Evolutionary conservation across 2,888 invertebrate species (phyloP).

Genomic region (Spodoptera littoralis): DNA sequence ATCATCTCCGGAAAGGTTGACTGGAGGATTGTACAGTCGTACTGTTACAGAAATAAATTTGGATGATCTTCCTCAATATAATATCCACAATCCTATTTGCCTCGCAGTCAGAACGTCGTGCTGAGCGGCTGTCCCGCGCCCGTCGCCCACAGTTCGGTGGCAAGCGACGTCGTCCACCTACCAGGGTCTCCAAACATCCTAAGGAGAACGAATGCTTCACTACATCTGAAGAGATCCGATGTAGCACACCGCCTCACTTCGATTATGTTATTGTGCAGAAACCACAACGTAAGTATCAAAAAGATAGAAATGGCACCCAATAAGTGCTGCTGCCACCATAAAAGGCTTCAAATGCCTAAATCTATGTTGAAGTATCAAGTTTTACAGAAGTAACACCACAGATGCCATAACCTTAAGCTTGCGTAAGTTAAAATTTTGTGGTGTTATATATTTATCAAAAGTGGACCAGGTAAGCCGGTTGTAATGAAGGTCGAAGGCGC

Average conservation of each 20-base stretch:
- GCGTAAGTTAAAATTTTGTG: too few species aligned
- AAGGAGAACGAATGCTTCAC: constrained; percentile 79
- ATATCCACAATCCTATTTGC: not conserved
- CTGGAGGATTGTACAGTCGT: too few species aligned
- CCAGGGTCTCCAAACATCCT: constrained; percentile 73
- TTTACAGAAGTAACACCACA: too few species aligned
- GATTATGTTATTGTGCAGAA: constrained; percentile 80
- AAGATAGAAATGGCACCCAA: too few species aligned
- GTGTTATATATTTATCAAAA: not conserved
- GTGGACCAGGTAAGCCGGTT: not conserved
- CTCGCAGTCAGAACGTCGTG: constrained; percentile 82
- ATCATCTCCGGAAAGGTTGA: too few species aligned
- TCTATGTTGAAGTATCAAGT: too few species aligned
- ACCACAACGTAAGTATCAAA: constrained; percentile 72
- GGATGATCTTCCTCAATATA: too few species aligned
- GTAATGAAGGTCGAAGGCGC: too few species aligned
- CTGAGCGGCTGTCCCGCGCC: constrained; percentile 81
- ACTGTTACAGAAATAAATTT: too few species aligned
- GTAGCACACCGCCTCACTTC: constrained; percentile 77
- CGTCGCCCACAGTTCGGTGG: constrained; percentile 81
- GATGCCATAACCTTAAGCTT: too few species aligned
- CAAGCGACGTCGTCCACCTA: constrained; percentile 77
- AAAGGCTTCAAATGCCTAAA: too few species aligned
- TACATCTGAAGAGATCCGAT: constrained; percentile 73
- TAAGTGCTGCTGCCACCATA: too few species aligned